Percentiles rank a stretch among this genome's conserved stretches.
Evolutionary conservation across 1,140 invertebrate genomes (phyloP).

Genomic region (Zaprionus camerounensis): DNA sequence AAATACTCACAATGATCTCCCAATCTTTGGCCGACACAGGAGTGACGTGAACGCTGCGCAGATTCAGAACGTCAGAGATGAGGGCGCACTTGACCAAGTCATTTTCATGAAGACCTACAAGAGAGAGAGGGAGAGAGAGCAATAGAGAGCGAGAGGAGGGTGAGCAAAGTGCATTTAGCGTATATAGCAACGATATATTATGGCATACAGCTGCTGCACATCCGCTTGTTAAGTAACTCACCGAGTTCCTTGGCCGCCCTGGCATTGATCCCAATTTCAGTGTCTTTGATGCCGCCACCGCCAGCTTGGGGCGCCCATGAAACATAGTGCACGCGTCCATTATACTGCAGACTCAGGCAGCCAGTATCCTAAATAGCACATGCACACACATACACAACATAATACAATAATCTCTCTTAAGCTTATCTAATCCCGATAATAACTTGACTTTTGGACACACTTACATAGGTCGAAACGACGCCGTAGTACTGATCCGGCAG

Average conservation of each 20-base stretch:
- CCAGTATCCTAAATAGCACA: conserved; percentile 71
- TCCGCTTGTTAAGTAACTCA: conserved; percentile 78
- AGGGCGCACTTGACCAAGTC: conserved; percentile 81
- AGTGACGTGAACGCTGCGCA: conserved; percentile 78
- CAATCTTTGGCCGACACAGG: conserved; percentile 82
- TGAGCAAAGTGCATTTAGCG: conserved; percentile 19
- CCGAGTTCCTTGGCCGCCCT: conserved; percentile 83
- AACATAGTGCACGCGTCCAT: conserved; percentile 70
- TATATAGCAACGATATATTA: conserved; percentile 54
- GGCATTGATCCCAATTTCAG: conserved; percentile 84
- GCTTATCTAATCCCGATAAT: conserved; percentile 67
- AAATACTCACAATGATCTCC: conserved; percentile 83
- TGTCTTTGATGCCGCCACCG: conserved; percentile 78
- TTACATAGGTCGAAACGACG: conserved; percentile 83
- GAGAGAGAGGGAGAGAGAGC: conserved; percentile 19
- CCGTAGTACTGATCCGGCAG: conserved; percentile 79
- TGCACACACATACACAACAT: conserved; percentile 24
- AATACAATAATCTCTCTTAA: conserved; percentile 31
- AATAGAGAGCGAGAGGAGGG: conserved; percentile 11
- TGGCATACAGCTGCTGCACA: conserved; percentile 59
- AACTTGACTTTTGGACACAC: conserved; percentile 72
- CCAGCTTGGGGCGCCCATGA: conserved; percentile 78
- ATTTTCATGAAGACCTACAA: conserved; percentile 79
- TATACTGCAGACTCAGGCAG: conserved; percentile 76
- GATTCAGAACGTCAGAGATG: conserved; percentile 76